Conservation (phyloP, 2,888 invertebrate genomes). For the Operophtera brumata region DNA sequence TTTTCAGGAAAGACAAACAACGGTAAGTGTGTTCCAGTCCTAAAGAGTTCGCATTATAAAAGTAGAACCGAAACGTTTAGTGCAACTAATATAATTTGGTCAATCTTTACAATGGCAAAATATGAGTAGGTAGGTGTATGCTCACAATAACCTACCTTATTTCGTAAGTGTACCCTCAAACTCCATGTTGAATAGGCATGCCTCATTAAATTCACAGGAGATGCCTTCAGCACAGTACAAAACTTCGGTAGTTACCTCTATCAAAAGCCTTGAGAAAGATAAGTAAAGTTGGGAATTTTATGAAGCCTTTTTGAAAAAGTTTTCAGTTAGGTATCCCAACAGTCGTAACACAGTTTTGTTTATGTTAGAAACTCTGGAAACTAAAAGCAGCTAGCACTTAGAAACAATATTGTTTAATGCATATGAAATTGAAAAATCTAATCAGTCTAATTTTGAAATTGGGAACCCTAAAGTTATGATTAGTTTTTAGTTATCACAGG, state of each 20-base stretch:
- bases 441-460: slow-evolving; percentile 2
- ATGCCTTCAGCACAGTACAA: background rate
- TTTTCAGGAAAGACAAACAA: no score
- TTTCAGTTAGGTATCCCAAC: slow-evolving; percentile 7
- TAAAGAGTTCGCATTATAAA: no score
- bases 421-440: slow-evolving; percentile 3
- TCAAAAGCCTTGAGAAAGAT: slow-evolving; percentile 6
- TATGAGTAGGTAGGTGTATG: no score
- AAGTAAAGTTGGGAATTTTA: slow-evolving; percentile 10
- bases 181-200: background rate
- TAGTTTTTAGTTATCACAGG: slow-evolving; percentile 15
- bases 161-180: background rate
- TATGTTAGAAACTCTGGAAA: slow-evolving; percentile 14
- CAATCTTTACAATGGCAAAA: no score
- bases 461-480: slow-evolving; percentile 14
- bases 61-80: no score
- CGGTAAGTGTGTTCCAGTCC: no score
- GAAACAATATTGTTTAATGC: background rate
- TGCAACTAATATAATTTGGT: no score
- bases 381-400: slow-evolving; percentile 9
- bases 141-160: no score
- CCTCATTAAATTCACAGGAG: slow-evolving; percentile 5
- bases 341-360: slow-evolving; percentile 19
- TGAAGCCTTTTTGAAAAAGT: slow-evolving; percentile 10
- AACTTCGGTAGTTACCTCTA: slow-evolving; percentile 14